Percentiles rank a stretch among this genome's conserved stretches.
Evolutionary conservation across 2,888 invertebrate genomes (phyloP).

Genomic region (Drosophila mimica): DNA sequence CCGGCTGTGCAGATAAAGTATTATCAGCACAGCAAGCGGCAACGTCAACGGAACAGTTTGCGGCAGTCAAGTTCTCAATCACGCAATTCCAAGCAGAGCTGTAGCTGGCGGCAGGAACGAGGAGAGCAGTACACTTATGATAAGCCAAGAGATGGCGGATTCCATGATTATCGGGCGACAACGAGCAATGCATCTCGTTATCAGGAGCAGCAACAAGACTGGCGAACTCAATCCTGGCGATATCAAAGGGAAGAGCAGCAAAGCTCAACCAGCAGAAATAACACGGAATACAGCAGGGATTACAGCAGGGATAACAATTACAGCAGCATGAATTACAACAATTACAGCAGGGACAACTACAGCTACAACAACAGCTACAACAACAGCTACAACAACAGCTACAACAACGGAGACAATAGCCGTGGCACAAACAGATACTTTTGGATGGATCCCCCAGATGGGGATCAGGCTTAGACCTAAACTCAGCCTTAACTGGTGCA

Average conservation of each 20-base stretch:
- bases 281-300: background rate
- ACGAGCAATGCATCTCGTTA: background rate
- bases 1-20: too few species aligned
- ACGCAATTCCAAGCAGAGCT: too few species aligned
- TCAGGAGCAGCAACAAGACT: background rate
- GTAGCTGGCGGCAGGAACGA: conserved; percentile 1
- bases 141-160: background rate
- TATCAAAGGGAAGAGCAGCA: background rate
- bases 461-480: background rate
- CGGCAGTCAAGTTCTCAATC: too few species aligned
- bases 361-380: background rate
- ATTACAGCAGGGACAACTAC: background rate
- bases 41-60: too few species aligned
- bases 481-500: background rate
- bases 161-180: background rate
- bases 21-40: too few species aligned
- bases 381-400: background rate
- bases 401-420: background rate
- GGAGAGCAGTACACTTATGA: background rate
- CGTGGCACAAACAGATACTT: background rate
- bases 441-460: background rate
- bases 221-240: too few species aligned
- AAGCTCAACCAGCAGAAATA: background rate
- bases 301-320: background rate
- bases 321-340: background rate